Base-by-base conservation (phyloP, 2,113 vertebrate species). In the Lepus europaeus region DNA sequence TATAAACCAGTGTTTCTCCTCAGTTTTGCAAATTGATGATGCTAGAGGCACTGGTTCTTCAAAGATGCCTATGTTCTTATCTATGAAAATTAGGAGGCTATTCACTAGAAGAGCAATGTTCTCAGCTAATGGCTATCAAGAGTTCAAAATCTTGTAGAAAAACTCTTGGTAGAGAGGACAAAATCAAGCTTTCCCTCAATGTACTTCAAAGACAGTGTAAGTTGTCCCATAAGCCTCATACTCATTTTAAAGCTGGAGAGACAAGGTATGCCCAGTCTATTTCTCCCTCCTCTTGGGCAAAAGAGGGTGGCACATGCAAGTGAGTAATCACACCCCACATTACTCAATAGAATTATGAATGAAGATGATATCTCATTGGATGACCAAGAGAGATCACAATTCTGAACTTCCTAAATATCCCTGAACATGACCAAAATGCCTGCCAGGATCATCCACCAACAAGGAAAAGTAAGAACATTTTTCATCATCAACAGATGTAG, bases 81-180 rank as follows among this genome's bases (percentile, higher is more conserved):
- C 25, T 59, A 27, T 51, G 64, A 59, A 78, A 87, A 78, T 61
- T 51, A 93, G 66, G 29, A 89, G 20, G 19, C 78, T 17, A 39
- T 45, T 36, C 63, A 85, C 92, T 31, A 51, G 22, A 89, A 87
- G 9, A 56, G 6, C 22, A 87, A 70, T 84, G 83, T 83, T 93
- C 80, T 74, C 23, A 94, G n/a, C 59, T 87, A 84, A 77, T 53
- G 73, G 33, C 90, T 76, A 23, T 17, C 45, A 66, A 72, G 59
- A 36, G 36, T 80, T 95, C n/a, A 84, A 77, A 90, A 70, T 61
- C 33, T 45, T 69, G 19, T 25, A 81, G 87, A 68, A 78, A 95
- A 89, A 29, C 19, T 70, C 33, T 85, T 88, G 19, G 87, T 27
- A 79, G 85, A 81, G 6, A 73, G 89, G 70, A 64, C 19, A 87